Conservation (phyloP, 2,113 vertebrate species). For the Gracilinanus agilis region DNA sequence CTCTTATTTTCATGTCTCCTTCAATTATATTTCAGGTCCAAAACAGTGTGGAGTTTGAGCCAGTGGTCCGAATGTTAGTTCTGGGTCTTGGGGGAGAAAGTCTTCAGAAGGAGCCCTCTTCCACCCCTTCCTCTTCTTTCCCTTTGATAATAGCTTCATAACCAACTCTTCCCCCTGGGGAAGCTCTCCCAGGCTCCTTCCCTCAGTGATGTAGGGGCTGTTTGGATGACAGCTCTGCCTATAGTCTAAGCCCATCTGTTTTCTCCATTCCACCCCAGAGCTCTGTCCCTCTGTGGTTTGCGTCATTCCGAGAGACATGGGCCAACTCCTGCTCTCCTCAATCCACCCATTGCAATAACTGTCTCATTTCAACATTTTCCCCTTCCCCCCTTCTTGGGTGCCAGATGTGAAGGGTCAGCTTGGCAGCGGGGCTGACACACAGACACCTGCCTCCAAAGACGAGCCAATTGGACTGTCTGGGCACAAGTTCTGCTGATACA, state of each 20-base stretch:
- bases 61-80: slow-evolving; percentile 22
- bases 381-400: slow-evolving; percentile 54
- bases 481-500: slow-evolving; percentile 76
- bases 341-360: slow-evolving; percentile 65
- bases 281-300: slow-evolving; percentile 64
- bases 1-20: not conserved
- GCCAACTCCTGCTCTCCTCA: slow-evolving; percentile 62
- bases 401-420: slow-evolving; percentile 77
- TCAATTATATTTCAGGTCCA: slow-evolving; percentile 22
- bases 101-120: not conserved
- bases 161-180: slow-evolving; percentile 39
- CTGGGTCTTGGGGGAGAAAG: not conserved
- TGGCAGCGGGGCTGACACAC: slow-evolving; percentile 57
- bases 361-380: slow-evolving; percentile 68
- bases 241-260: slow-evolving; percentile 66
- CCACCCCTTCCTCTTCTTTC: not conserved
- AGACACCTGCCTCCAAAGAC: slow-evolving; percentile 73
- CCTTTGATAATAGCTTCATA: slow-evolving; percentile 41
- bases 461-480: slow-evolving; percentile 70
- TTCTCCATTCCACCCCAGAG: slow-evolving; percentile 58
- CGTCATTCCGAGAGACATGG: slow-evolving; percentile 55
- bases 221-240: slow-evolving; percentile 47
- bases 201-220: slow-evolving; percentile 11
- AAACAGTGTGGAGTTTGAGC: slow-evolving; percentile 32
- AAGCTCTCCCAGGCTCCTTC: not conserved